Percentiles rank a stretch among this genome's conserved stretches.
phyloP scores from a whole-genome alignment of 2,113 vertebrate species.

The Rhinichthys klamathensis region DNA sequence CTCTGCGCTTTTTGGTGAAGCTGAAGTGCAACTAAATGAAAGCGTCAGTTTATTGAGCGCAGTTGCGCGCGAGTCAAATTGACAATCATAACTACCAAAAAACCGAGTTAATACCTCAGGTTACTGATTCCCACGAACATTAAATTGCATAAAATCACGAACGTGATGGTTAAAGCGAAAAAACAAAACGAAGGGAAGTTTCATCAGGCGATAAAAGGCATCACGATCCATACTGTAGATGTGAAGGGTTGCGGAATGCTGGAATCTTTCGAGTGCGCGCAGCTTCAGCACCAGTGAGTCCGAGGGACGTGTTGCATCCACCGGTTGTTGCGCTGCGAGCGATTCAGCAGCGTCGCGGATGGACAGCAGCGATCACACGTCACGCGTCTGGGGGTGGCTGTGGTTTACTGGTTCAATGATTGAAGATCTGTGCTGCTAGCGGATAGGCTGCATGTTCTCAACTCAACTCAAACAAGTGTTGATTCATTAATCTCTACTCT shows the following conservation, averaged over 20 bases:
- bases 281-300: slow-evolving; percentile 34
- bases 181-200: slow-evolving; percentile 13
- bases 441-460: neutral
- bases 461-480: neutral
- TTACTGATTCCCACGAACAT: neutral
- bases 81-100: neutral
- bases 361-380: neutral
- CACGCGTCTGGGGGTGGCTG: slow-evolving; percentile 6
- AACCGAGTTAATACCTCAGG: neutral
- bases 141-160: neutral
- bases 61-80: neutral
- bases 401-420: neutral
- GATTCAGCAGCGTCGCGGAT: neutral
- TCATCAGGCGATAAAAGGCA: neutral
- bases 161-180: neutral
- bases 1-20: slow-evolving; percentile 29
- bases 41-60: slow-evolving; percentile 11
- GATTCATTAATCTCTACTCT: neutral
- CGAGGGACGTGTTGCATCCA: slow-evolving; percentile 24
- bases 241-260: neutral
- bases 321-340: slow-evolving; percentile 10
- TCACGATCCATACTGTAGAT: slow-evolving; percentile 19
- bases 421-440: neutral
- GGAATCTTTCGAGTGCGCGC: neutral
- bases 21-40: slow-evolving; percentile 12